Evolutionary conservation across 2,113 vertebrate genomes (phyloP).

Genomic region (Cottus gobio): DNA sequence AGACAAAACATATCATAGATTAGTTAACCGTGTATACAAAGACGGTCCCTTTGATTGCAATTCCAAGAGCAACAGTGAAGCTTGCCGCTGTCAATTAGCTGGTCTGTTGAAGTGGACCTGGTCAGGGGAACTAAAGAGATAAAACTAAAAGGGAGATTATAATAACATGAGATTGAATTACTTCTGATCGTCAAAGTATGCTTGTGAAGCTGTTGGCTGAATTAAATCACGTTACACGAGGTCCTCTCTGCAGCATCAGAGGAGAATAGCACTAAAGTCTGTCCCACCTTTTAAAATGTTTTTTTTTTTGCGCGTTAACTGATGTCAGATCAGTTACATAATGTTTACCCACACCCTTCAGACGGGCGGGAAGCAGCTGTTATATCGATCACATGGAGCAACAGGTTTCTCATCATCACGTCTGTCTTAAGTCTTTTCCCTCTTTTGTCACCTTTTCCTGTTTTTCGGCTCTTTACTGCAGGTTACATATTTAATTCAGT

Average conservation of each 20-base stretch:
- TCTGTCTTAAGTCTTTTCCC: constrained; percentile 34
- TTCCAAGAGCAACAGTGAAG: constrained; percentile 57
- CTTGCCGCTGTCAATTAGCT: constrained; percentile 21
- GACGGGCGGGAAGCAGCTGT: constrained; percentile 63
- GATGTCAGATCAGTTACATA: constrained; percentile 40
- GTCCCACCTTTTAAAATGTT: not conserved
- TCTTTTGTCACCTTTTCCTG: constrained; percentile 63
- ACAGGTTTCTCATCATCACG: constrained; percentile 12
- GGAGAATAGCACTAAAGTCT: not conserved
- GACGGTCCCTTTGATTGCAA: constrained; percentile 6
- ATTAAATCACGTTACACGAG: not conserved
- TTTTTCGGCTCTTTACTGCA: constrained; percentile 47
- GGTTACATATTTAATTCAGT: constrained; percentile 8
- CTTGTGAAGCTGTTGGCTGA: constrained; percentile 10
- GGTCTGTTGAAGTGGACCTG: not conserved
- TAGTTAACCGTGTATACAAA: constrained; percentile 24
- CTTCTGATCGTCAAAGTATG: constrained; percentile 13
- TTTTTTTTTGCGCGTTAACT: constrained; percentile 13
- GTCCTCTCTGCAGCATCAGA: constrained; percentile 15
- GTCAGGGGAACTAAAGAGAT: not conserved
- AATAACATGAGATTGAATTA: constrained; percentile 6
- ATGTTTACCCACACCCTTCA: constrained; percentile 49
- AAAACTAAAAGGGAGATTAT: not conserved
- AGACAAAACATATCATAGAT: constrained; percentile 41
- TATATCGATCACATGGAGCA: constrained; percentile 34